A percentile compares a stretch with the other conserved stretches of the same genome.
Conservation (phyloP, 1,140 invertebrate species). For the Polyergus mexicanus region DNA sequence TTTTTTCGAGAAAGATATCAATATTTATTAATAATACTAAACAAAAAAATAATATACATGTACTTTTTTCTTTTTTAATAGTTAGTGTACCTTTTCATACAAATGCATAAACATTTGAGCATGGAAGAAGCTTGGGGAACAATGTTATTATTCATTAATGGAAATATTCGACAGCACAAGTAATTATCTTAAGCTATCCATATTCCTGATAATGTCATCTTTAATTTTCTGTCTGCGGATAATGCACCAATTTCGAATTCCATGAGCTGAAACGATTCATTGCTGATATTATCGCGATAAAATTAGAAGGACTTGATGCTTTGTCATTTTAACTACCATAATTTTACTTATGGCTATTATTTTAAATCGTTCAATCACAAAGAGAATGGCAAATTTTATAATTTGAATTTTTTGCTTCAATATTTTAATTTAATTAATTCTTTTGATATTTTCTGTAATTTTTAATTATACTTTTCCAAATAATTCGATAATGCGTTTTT, state of each 20-base stretch:
- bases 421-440: not conserved
- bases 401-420: not conserved
- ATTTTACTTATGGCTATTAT: not conserved
- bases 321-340: not conserved
- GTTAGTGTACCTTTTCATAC: not conserved
- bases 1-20: not conserved
- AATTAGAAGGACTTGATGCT: not conserved
- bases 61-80: not conserved
- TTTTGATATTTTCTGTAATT: not conserved
- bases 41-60: not conserved
- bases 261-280: not conserved
- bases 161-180: slow-evolving; percentile 51
- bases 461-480: slow-evolving; percentile 16
- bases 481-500: slow-evolving; percentile 18
- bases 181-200: slow-evolving; percentile 67
- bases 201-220: slow-evolving; percentile 30
- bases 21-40: not conserved
- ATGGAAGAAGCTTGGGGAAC: slow-evolving; percentile 33
- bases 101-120: slow-evolving; percentile 25
- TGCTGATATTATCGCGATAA: not conserved
- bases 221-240: slow-evolving; percentile 48
- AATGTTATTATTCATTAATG: slow-evolving; percentile 60
- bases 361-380: not conserved
- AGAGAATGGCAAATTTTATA: not conserved
- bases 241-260: slow-evolving; percentile 31